Evolutionary conservation across 92 coral and sea anemone genomes (phyloP), one percentile per base, ranked within the genome.

Genomic region (Plumapathes pennacea): DNA sequence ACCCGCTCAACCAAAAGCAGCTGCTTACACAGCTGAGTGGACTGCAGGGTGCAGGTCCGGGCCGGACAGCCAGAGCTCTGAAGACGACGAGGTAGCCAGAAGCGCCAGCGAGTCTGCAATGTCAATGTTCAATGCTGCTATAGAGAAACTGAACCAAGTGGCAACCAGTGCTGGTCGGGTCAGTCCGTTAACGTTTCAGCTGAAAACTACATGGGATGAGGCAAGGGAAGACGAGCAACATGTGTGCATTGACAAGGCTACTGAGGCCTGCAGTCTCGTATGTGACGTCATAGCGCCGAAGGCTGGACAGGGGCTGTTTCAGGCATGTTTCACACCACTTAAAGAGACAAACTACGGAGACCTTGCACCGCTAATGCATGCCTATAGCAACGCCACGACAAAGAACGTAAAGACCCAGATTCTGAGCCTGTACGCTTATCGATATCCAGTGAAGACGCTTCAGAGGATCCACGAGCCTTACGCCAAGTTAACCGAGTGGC

Each of bases 231-330:
- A 53, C 6, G 83, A 79, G 60, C 67, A 80, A 50, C 45, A 58
- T 42, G 64, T 72, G n/a, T 85, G 91, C 54, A 79, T 79, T 22
- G 80, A 60, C 29, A 85, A 67, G 75, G 83, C 91, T 12, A 67
- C 49, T 15, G 83, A 78, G 73, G 86, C 71, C 33, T 85, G 91
- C 49, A 54, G 48, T 50, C 46, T 78, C 5, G 76, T 85, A 26
- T 85, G 86, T 60, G 68, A 49, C 24, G 36, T 78, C 50, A 85
- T 85, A 34, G 78, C 86, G 0, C 83, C 91, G 5, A 85, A 85
- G 37, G 86, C 75, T 36, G 79, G 74, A 14, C 50, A 45, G 46
- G 81, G 78, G 22, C 69, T 84, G 17, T 48, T 77, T 64, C 59
- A 64, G 46, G 50, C 85, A 34, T 62, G 74, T 48, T 32, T 24